Base-by-base conservation (phyloP, 2,888 invertebrate genomes). In the Trypoxylon attenuatum region DNA sequence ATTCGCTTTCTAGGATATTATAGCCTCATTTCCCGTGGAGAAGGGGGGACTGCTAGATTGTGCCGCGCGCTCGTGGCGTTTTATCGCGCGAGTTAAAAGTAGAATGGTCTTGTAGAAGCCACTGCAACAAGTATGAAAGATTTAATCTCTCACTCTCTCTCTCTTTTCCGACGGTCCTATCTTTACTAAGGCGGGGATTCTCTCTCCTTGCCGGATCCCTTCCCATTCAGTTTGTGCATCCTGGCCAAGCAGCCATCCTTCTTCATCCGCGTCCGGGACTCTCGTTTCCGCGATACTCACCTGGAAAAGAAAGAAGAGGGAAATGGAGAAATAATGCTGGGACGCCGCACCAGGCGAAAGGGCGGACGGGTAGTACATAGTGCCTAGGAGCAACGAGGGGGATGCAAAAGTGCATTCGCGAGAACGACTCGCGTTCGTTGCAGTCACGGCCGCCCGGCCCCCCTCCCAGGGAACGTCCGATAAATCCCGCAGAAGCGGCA, bases 281-380 rank as follows among this genome's bases (percentile, higher is more conserved):
- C 60, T 18, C 42, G 33, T 8, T 22, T 27, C 41, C 42, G 62
- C 41, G 59, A 65, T 74, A 70, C 81, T 79, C 71, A 78, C 78
- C 74, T 78, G 79, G 38, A 77, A 76, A 63, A 52, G 51, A 60
- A 68, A 70, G 47, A 52, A 50, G 46, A 50, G 16, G 10, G 18
- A 50, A 49, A 60, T 59, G 58, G 57, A 74, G 50, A 61, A 60
- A 61, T 59, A 67, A 64, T 47, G 61, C 47, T 47, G 62, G 42
- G 19, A 29, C 23, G 56, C 25, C 51, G 45, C 25, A 47, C 50
- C 49, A 52, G 33, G 19, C 29, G 21, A 43, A 33, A 42, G 18
- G 22, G 16, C 8, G 23, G 21, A 15, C 39, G 39, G 2, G 16
- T 10, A 13, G 10, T 5, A 10, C 25, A 15, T 6, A 33, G 18